Evolutionary conservation across 2,797 vertebrate species (phyloP).

Genomic region (Meda fulgida): DNA sequence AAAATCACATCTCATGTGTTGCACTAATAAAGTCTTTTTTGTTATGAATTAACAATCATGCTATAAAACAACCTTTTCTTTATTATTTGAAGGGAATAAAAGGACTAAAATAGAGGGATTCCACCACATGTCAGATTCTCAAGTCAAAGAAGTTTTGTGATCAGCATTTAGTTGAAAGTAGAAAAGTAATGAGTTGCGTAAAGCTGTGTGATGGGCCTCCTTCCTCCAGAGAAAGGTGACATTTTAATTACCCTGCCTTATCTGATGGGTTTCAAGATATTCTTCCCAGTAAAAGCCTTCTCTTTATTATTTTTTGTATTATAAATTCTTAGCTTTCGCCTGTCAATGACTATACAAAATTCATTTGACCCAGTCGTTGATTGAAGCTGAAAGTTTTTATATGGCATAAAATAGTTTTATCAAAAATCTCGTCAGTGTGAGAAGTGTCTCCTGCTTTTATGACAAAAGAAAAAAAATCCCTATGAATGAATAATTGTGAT

Average conservation of each 20-base stretch:
- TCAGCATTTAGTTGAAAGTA: slow-evolving; percentile 63
- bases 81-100: neutral
- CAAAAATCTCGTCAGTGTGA: slow-evolving; percentile 65
- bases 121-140: slow-evolving; percentile 60
- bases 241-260: slow-evolving; percentile 84
- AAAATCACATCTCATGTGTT: neutral
- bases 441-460: slow-evolving; percentile 62
- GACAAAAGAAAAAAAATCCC: slow-evolving; percentile 54
- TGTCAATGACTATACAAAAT: slow-evolving; percentile 74
- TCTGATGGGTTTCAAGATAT: slow-evolving; percentile 82
- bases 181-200: slow-evolving; percentile 66
- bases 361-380: slow-evolving; percentile 74
- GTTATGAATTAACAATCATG: neutral
- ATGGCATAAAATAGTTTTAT: slow-evolving; percentile 69
- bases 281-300: slow-evolving; percentile 74
- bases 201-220: slow-evolving; percentile 68
- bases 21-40: neutral
- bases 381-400: slow-evolving; percentile 77
- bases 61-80: neutral
- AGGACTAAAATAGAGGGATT: slow-evolving; percentile 42
- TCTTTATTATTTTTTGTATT: slow-evolving; percentile 80
- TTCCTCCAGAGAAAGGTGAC: slow-evolving; percentile 73
- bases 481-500: slow-evolving; percentile 31
- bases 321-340: slow-evolving; percentile 79
- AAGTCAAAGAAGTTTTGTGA: slow-evolving; percentile 64